Conservation (phyloP, 1,140 invertebrate species). For the Vanessa tameamea region DNA sequence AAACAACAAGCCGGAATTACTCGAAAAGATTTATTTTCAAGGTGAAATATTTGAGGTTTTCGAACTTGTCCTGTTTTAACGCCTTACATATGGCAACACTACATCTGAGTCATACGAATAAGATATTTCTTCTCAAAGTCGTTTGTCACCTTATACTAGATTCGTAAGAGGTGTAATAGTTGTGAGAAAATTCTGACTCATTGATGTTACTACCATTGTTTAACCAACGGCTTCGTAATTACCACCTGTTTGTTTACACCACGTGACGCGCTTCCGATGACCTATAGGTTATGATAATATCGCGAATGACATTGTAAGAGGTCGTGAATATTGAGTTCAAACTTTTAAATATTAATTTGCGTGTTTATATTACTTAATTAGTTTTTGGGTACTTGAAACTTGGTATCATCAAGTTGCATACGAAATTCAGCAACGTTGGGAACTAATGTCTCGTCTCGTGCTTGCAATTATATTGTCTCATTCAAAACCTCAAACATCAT, state of each 20-base stretch:
- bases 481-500: too few relatives aligned
- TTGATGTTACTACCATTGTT: not conserved
- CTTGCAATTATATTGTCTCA: too few relatives aligned
- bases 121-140: not conserved
- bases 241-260: not conserved
- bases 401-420: too few relatives aligned
- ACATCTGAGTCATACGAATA: conserved; percentile 1
- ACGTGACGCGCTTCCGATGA: not conserved
- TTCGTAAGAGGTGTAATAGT: not conserved
- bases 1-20: too few relatives aligned
- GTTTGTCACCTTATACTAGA: not conserved
- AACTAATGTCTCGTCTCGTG: too few relatives aligned
- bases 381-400: too few relatives aligned
- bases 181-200: conserved; percentile 4
- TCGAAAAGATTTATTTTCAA: not conserved
- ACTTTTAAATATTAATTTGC: too few relatives aligned
- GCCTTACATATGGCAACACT: not conserved
- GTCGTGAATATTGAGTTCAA: too few relatives aligned
- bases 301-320: too few relatives aligned
- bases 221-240: not conserved
- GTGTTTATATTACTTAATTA: too few relatives aligned
- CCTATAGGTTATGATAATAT: not conserved
- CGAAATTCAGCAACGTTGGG: too few relatives aligned
- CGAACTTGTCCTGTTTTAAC: not conserved
- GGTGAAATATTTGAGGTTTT: not conserved